These are phyloP conservation scores for Drosophila nr. medialis DNA, from an alignment of 2,888 invertebrate genomes.

Conservation along the genomic window DNA sequence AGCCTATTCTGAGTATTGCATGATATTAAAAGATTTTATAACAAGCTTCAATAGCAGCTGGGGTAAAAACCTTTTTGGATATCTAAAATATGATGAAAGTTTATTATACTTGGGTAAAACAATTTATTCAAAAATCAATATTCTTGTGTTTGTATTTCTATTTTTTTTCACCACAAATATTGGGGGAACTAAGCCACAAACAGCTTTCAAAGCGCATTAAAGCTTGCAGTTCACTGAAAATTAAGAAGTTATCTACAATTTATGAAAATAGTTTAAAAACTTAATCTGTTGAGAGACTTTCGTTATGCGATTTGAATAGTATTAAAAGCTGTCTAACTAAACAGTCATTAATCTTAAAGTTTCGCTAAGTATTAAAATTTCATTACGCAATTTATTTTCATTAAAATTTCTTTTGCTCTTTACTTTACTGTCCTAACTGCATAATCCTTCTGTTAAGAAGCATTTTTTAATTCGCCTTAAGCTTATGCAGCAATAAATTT, in stretches of 20 bases:
- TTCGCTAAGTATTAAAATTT: slow-evolving; percentile 15
- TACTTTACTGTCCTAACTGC: slow-evolving; percentile 8
- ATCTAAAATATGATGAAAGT: not conserved
- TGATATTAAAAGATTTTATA: not conserved
- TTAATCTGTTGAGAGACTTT: not conserved
- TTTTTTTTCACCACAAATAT: not conserved
- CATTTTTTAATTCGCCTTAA: slow-evolving; percentile 8
- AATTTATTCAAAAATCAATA: not conserved
- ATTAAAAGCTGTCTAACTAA: slow-evolving; percentile 8
- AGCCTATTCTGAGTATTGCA: not conserved
- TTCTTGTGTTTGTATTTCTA: not conserved
- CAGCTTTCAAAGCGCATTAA: not conserved
- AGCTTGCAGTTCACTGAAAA: not conserved
- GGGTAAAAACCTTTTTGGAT: not conserved
- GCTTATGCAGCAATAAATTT: slow-evolving; percentile 37
- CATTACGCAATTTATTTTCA: slow-evolving; percentile 23
- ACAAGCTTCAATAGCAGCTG: not conserved
- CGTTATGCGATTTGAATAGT: not conserved
- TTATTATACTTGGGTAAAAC: not conserved
- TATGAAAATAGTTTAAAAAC: slow-evolving; percentile 10
- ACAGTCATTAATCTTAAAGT: slow-evolving; percentile 27
- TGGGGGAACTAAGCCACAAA: not conserved
- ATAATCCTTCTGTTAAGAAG: slow-evolving; percentile 25
- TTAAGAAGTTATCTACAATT: not conserved
- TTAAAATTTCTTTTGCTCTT: slow-evolving; percentile 20